phyloP scores from a whole-genome alignment of 2,888 invertebrate species.

The Euproctis similis region DNA sequence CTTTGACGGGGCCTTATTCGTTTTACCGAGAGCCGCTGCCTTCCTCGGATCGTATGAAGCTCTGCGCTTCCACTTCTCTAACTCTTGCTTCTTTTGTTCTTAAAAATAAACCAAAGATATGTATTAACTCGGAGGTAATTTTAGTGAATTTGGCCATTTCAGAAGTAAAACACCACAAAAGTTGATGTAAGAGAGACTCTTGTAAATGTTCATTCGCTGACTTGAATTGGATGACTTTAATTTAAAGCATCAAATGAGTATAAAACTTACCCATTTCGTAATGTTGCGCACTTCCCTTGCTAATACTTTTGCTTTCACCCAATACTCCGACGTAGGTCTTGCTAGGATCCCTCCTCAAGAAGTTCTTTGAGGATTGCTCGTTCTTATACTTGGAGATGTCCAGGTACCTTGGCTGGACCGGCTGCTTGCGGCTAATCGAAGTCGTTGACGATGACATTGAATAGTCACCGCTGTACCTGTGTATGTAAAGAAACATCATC shows the following conservation, averaged over 20 bases:
- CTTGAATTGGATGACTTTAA: no score
- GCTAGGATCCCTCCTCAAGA: constrained; percentile 75
- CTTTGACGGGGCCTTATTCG: constrained; percentile 43
- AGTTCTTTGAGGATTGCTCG: constrained; percentile 62
- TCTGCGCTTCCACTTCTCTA: constrained; percentile 96
- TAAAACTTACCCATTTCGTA: constrained; percentile 61
- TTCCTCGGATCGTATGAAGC: constrained; percentile 93
- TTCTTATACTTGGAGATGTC: constrained; percentile 79
- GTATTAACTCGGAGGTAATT: no score
- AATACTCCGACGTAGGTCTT: constrained; percentile 64
- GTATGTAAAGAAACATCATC: no score
- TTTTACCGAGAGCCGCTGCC: constrained; percentile 63
- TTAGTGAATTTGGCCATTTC: no score
- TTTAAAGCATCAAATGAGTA: no score
- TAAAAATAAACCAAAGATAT: constrained; percentile 13
- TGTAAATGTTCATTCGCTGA: no score
- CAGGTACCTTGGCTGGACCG: constrained; percentile 67
- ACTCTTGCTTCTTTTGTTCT: constrained; percentile 82
- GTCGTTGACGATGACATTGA: constrained; percentile 70
- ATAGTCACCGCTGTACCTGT: constrained; percentile 68
- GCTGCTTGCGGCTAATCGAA: constrained; percentile 45
- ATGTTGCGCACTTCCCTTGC: constrained; percentile 56
- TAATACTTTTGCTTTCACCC: constrained; percentile 30
- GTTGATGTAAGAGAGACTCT: no score
- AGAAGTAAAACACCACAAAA: no score